Base-by-base conservation (phyloP, 37 sponge, comb jelly and placozoan genomes). In the Aphrocallistes beatrix region DNA sequence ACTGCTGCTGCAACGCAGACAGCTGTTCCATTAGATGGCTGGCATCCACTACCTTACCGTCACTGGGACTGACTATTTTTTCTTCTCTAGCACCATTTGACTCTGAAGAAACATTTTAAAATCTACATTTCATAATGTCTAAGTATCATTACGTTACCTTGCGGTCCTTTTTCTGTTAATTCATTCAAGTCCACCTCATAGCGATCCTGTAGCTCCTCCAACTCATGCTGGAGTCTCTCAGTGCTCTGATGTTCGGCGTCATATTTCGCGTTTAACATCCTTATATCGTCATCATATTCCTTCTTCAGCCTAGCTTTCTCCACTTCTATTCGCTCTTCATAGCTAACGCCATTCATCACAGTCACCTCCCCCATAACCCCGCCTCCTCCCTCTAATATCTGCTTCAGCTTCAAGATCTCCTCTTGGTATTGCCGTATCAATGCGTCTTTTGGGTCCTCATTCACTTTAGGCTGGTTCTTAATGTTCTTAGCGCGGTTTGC, bases 361-460 rank as follows among this genome's bases (percentile, higher is more conserved):
- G 82, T 86, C 87, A 36, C 36, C 25, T 1, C 0, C 42, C 3
- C 36, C 38, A 17, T 37, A 37, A 82, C 83, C 25, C 39, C 83
- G 0, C 49, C 82, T 36, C 88, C 75, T 25, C 93, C 94, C 39
- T 38, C 48, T 28, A 97, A 51, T 95, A 97, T 89, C 69, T 87
- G 86, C 87, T 97, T 97, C 81, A 97, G 89, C 42, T 83, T 82
- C 81, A 88, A 28, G 23, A 97, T 97, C 88, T 97, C 98, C 45
- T 95, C 98, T 81, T 89, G 86, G 85, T 97, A 97, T 84, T 97
- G 87, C 84, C 98, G 38, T 81, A 97, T 84, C 0, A 97, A 84
- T 30, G 98, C 98, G 87, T 97, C 98, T 51, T 95, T 94, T 0
- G 98, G 98, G 60, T 97, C 98, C 83, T 97, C 98, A 48, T 97